Percentiles rank a stretch among this genome's conserved stretches.
Evolutionary conservation across 1,140 invertebrate species (phyloP).

Genomic region (Vanessa tameamea): DNA sequence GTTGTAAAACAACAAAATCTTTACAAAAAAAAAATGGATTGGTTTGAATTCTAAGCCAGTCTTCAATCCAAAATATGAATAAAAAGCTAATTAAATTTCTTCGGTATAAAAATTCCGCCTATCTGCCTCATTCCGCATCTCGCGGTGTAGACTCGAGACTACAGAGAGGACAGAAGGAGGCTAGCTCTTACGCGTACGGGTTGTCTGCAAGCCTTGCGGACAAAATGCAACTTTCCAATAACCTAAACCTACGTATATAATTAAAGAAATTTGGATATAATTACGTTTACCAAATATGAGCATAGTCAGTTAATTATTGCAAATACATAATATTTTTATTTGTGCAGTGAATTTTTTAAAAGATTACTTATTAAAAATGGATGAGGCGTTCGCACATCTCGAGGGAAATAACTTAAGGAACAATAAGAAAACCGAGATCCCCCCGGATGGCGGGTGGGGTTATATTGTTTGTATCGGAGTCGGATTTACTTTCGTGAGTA

Average conservation of each 20-base stretch:
- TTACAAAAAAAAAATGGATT: no score
- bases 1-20: no score
- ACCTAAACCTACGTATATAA: neutral
- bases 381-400: conserved; percentile 71
- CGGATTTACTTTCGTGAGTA: conserved; percentile 75
- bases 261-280: neutral
- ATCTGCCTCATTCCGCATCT: conserved; percentile 29
- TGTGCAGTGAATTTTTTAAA: conserved; percentile 1
- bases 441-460: conserved; percentile 74
- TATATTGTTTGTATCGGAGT: conserved; percentile 68
- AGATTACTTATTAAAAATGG: conserved; percentile 51
- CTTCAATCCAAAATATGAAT: neutral
- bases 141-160: conserved; percentile 30
- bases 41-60: no score
- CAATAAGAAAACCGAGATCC: conserved; percentile 46
- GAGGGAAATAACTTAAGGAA: conserved; percentile 45
- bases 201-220: conserved; percentile 12
- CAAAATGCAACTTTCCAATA: conserved; percentile 16
- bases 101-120: conserved; percentile 5
- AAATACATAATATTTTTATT: conserved; percentile 3
- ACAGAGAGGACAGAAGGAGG: conserved; percentile 42
- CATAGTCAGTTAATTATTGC: conserved; percentile 24
- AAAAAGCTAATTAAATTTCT: neutral
- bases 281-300: conserved; percentile 16
- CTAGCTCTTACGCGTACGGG: conserved; percentile 43